phyloP scores from a whole-genome alignment of 2,888 invertebrate species.

The Anticlea derivata region DNA sequence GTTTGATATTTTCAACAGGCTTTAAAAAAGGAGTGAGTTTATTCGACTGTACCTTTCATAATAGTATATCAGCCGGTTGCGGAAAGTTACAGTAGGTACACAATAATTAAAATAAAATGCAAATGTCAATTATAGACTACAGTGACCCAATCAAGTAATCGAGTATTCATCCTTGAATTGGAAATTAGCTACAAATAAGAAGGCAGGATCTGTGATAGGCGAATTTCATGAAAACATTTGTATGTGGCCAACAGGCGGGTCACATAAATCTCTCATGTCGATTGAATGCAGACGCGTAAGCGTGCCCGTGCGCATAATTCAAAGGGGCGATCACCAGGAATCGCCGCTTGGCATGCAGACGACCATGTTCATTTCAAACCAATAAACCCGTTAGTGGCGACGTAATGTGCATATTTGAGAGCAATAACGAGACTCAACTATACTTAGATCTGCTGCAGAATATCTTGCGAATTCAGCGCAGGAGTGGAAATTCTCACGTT shows the following conservation, averaged over 20 bases:
- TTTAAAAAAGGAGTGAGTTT: too few relatives aligned
- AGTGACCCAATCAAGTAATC: too few relatives aligned
- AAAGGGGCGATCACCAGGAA: conserved; percentile 80
- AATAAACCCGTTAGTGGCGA: conserved; percentile 78
- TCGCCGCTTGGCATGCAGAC: conserved; percentile 79
- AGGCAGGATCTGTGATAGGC: conserved; percentile 29
- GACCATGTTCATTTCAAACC: conserved; percentile 69
- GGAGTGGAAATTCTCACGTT: conserved; percentile 14
- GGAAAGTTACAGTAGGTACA: too few relatives aligned
- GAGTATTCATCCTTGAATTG: too few relatives aligned
- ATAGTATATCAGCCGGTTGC: too few relatives aligned
- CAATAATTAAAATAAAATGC: too few relatives aligned
- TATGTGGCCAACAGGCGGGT: conserved; percentile 60
- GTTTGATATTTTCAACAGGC: too few relatives aligned
- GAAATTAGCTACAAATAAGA: neutral
- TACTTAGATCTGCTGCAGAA: conserved; percentile 29
- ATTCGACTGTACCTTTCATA: too few relatives aligned
- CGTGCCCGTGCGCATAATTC: conserved; percentile 79
- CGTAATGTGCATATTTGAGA: conserved; percentile 71
- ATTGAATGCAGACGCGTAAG: conserved; percentile 76
- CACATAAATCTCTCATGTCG: conserved; percentile 71
- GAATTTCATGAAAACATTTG: conserved; percentile 69
- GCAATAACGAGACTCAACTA: conserved; percentile 48
- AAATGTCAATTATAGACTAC: too few relatives aligned
- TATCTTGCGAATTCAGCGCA: conserved; percentile 8